Evolutionary conservation across 2,113 vertebrate species (phyloP), one percentile per base, ranked within the genome.

Genomic region (Mus pahari): DNA sequence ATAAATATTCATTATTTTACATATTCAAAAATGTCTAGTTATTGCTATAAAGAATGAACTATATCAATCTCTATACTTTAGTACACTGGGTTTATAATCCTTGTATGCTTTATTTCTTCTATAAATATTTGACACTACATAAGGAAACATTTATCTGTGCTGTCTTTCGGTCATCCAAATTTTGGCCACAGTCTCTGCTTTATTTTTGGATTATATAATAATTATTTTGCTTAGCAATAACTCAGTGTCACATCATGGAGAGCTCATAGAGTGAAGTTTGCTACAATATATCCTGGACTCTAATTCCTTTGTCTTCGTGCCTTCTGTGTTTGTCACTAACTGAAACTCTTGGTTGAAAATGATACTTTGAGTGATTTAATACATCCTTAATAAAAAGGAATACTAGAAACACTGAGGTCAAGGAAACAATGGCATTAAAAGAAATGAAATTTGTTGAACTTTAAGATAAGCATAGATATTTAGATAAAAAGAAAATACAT

Each of bases 391-490:
- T 87, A 12, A 66, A 53, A 66, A n/a, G 71, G 12, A 11, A 55
- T 48, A 19, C 10, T 55, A 39, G 22, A 90, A 68, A 92, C 73
- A 92, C 20, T 74, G 28, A 92, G 7, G 62, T 71, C 20, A 58
- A 60, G 12, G 1, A 28, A 22, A 22, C 64, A 53, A 77, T 79
- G 53, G 55, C 17, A 70, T 73, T 94, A 78, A 89, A 94, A 22
- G 2, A 39, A 96, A 55, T 7, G 50, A 17, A 48, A 26, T 62
- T 50, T 86, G 16, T 82, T 78, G 53, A 24, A 17, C 82, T 90
- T 94, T 73, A 78, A 90, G 89, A 91, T 48, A 64, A 64, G 58
- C 81, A 84, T 74, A 92, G 71, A 83, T 87, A 91, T 83, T 95
- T 82, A 75, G 6, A n/a, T 75, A 64, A n/a, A 84, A 96, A 68